Evolutionary conservation across 2,113 vertebrate species (phyloP), one percentile per base, ranked within the genome.

Genomic region (Salvelinus alpinus): DNA sequence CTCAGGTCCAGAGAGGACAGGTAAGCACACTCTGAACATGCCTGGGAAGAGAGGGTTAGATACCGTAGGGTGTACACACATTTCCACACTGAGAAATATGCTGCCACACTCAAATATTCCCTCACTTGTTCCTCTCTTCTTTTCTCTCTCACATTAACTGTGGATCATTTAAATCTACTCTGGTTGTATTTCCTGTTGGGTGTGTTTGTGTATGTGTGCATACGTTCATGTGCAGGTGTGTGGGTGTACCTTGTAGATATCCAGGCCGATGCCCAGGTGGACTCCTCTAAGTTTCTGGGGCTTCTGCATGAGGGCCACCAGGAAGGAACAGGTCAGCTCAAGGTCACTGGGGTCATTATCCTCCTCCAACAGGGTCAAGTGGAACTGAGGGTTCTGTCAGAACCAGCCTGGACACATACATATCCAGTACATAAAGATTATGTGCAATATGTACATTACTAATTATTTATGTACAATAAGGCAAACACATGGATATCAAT

Each of bases 261-360:
- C 87, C 38, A 94, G 79, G 20, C 51, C 86, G 1, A 91, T 60
- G 34, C 70, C 1, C 1, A 91, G 75, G 73, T 82, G 24, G 0
- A 80, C 16, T 9, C 89, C 91, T 64, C 22, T 76, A 3, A 75
- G 85, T 77, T 93, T 80, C 64, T 89, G 79, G 78, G 92, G 70
- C 74, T 94, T 95, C 83, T 94, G 93, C 93, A 94, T 93, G 78
- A 95, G 86, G 51, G 92, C 91, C 80, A 95, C 67, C 66, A 95
- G 67, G 44, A 95, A 93, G 70, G 85, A 92, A 84, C 94, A 95
- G 12, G 25, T 82, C 16, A 76, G 78, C 9, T 82, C 57, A 5
- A 84, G 18, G 70, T 81, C 72, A 5, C 5, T 13, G 1, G 69
- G 47, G 44, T 75, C 44, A 3, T 84, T 20, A 29, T 92, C 91